These are phyloP conservation scores for Troilus luridus DNA, from an alignment of 2,888 invertebrate genomes.

Conservation along the genomic window DNA sequence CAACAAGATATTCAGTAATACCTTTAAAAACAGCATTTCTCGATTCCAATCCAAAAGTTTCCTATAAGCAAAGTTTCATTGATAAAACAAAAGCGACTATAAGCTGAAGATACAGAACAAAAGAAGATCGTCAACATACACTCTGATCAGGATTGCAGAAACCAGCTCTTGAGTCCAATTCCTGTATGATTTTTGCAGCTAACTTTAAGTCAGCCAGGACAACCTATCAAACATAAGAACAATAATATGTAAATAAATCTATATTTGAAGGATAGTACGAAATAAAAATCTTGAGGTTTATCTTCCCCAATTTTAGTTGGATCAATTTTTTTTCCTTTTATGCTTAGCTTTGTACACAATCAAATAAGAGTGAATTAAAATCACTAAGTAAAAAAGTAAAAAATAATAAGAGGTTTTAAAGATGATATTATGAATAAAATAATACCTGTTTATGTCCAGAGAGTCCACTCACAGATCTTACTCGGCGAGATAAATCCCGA, in stretches of 20 bases:
- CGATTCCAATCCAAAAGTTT: constrained; percentile 79
- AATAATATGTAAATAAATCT: not conserved
- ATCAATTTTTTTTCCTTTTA: too few species aligned
- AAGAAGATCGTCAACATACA: not conserved
- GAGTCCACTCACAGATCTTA: constrained; percentile 92
- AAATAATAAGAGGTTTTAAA: too few species aligned
- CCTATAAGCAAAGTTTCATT: not conserved
- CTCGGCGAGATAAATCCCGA: constrained; percentile 93
- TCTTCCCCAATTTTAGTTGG: too few species aligned
- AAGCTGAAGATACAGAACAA: not conserved
- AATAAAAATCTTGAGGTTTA: too few species aligned
- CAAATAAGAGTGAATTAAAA: too few species aligned
- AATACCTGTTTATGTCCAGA: constrained; percentile 83
- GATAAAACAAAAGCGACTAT: not conserved
- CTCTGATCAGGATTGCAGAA: constrained; percentile 63
- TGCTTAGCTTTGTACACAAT: too few species aligned
- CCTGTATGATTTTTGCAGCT: constrained; percentile 91
- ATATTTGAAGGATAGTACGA: constrained; percentile 70
- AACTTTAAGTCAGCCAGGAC: constrained; percentile 93
- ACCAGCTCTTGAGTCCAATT: constrained; percentile 85
- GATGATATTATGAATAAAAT: not conserved
- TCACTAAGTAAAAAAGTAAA: too few species aligned
- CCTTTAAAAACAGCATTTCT: constrained; percentile 91
- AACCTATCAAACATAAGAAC: constrained; percentile 70
- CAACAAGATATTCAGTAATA: constrained; percentile 97